Evolutionary conservation across 2,797 vertebrate species (phyloP), one percentile per base, ranked within the genome.

Genomic region (Catostomus latipinnis): DNA sequence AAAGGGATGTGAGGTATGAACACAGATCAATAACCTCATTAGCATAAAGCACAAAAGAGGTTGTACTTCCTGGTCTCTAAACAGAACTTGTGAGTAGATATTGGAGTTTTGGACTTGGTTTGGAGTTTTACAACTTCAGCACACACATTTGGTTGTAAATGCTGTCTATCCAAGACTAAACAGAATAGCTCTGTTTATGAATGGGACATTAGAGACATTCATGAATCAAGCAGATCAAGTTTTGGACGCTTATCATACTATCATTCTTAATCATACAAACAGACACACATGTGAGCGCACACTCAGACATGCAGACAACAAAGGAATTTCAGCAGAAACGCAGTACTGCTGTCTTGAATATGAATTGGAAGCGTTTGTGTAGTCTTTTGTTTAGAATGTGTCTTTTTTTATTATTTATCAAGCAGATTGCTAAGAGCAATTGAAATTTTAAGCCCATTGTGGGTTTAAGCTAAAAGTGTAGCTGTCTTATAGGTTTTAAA

Each of bases 1-100:
- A 73, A 80, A 80, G 78, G 70, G 72, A 57, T 73, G 63, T 50
- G 70, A 73, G 78, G 73, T 72, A 80, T 14, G 70, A 56, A 66
- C 13, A 57, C 45, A 34, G 10, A 73, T 73, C 69, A 58, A 65
- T 80, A 49, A 14, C 45, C 52, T 80, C 53, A 73, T 67, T 73
- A 72, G 14, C 52, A 4, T 14, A 22, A 49, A 56, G 43, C 77
- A 73, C 52, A 54, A 58, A 67, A 66, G 16, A 49, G 5, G 9
- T n/a, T 34, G 50, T 34, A 34, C 77, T 22, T 52, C 62, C 52
- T n/a, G 18, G 46, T 60, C 8, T 50, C 72, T 63, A 5, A 62
- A 52, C 60, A 53, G 72, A 58, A 73, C 16, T 73, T 34, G 71
- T 62, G 56, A 34, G 34, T 34, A 53, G 16, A 73, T 9, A 34